Percentiles rank a stretch among this genome's conserved stretches.
Conservation (phyloP, 2,113 vertebrate genomes). For the Rhegmatorhina hoffmannsi region DNA sequence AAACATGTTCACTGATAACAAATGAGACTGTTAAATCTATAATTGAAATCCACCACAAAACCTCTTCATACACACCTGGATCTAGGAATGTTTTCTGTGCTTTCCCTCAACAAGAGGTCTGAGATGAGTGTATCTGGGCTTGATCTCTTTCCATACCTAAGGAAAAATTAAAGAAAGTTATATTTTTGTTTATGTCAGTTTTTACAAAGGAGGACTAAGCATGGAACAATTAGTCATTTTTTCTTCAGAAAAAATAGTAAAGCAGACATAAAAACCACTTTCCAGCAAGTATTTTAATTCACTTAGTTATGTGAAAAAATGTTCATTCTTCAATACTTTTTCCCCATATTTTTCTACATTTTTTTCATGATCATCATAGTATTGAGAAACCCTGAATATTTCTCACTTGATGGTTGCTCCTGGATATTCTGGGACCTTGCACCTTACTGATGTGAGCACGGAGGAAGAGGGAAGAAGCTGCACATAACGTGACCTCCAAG, state of each 20-base stretch:
- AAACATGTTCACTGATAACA: background rate
- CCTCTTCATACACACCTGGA: slow-evolving; percentile 77
- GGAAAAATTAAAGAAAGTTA: background rate
- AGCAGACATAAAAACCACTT: background rate
- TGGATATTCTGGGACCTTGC: background rate
- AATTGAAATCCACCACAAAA: background rate
- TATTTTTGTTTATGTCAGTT: background rate
- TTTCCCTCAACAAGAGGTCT: slow-evolving; percentile 91
- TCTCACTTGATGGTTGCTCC: background rate
- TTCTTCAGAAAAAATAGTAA: background rate
- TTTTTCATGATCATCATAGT: background rate
- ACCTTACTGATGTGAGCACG: background rate
- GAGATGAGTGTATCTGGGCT: slow-evolving; percentile 90
- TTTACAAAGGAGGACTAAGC: background rate
- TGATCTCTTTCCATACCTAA: slow-evolving; percentile 95
- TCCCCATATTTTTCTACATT: background rate
- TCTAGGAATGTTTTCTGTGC: slow-evolving; percentile 87
- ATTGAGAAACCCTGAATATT: background rate
- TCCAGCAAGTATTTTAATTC: background rate
- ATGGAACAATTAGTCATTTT: background rate
- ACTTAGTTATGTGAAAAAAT: background rate
- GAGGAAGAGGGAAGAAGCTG: background rate
- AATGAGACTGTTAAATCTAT: background rate
- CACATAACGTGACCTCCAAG: background rate
- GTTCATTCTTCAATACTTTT: background rate